Percentiles rank a stretch among this genome's conserved stretches.
These are phyloP conservation scores for Colaptes auratus DNA, from an alignment of 2,113 vertebrate genomes.

Conservation along the genomic window DNA sequence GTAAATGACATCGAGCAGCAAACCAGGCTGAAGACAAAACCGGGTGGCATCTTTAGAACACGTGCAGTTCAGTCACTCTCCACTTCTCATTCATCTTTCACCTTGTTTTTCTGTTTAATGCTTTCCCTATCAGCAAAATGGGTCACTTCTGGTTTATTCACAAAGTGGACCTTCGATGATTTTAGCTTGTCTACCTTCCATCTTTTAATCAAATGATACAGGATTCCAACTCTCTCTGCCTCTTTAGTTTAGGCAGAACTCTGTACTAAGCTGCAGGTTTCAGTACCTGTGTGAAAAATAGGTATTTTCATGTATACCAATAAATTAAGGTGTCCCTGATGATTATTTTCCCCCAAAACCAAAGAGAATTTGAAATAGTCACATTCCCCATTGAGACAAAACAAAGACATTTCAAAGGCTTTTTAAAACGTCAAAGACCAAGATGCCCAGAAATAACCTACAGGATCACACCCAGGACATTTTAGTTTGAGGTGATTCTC, in stretches of 20 bases:
- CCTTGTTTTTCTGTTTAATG: neutral
- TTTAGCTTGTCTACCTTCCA: neutral
- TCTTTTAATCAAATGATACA: neutral
- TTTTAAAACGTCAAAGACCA: neutral
- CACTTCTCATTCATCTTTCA: neutral
- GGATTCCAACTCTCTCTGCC: neutral
- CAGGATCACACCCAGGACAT: neutral
- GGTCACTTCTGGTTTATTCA: neutral
- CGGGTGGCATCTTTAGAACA: neutral
- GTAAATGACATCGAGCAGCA: neutral
- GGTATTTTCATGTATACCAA: neutral
- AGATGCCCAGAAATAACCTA: neutral
- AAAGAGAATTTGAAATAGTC: fast-evolving
- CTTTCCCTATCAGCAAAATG: neutral
- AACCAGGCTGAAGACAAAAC: constrained; percentile 10
- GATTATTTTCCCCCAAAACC: neutral
- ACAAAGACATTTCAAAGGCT: neutral
- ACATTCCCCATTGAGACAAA: neutral
- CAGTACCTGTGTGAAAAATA: neutral
- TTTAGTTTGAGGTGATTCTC: neutral
- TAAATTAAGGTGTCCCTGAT: neutral
- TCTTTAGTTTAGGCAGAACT: neutral
- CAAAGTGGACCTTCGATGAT: neutral
- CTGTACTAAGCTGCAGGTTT: neutral
- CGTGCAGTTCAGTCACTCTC: neutral